These are phyloP conservation scores for Kryphioiulus occultus DNA, from an alignment of 2,888 invertebrate species.

Conservation along the genomic window DNA sequence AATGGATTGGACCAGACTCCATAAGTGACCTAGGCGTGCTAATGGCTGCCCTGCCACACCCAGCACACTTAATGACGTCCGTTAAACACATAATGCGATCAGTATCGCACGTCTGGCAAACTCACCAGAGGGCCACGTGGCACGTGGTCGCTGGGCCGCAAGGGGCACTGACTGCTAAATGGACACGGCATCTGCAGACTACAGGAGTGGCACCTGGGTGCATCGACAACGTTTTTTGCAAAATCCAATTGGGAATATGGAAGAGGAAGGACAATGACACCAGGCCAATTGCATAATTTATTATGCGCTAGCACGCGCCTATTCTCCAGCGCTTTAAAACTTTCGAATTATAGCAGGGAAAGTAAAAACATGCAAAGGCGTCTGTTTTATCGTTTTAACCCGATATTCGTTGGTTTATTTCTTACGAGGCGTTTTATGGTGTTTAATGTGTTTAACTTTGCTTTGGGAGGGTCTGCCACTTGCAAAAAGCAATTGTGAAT, in stretches of 20 bases:
- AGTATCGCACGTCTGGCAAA: too few relatives aligned
- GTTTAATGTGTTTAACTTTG: too few relatives aligned
- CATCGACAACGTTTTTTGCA: not conserved
- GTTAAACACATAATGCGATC: not conserved
- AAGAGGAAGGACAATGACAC: not conserved
- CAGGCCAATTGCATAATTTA: not conserved
- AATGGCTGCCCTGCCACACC: slow-evolving; percentile 4
- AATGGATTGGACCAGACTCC: not conserved
- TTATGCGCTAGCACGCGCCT: not conserved
- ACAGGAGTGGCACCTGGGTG: not conserved
- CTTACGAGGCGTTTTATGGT: too few relatives aligned
- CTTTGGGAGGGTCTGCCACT: too few relatives aligned
- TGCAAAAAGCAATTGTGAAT: too few relatives aligned
- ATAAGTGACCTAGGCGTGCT: not conserved
- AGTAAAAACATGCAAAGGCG: too few relatives aligned
- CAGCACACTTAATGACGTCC: not conserved
- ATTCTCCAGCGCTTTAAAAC: not conserved
- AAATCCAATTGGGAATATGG: not conserved
- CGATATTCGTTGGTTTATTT: too few relatives aligned
- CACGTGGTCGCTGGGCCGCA: not conserved
- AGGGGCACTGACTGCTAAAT: slow-evolving; percentile 14
- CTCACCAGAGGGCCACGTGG: too few relatives aligned
- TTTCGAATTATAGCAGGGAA: too few relatives aligned
- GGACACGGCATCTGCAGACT: not conserved
- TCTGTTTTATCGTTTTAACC: too few relatives aligned